phyloP scores from a whole-genome alignment of 2,888 invertebrate genomes.

The Mesorhabditis belari region DNA sequence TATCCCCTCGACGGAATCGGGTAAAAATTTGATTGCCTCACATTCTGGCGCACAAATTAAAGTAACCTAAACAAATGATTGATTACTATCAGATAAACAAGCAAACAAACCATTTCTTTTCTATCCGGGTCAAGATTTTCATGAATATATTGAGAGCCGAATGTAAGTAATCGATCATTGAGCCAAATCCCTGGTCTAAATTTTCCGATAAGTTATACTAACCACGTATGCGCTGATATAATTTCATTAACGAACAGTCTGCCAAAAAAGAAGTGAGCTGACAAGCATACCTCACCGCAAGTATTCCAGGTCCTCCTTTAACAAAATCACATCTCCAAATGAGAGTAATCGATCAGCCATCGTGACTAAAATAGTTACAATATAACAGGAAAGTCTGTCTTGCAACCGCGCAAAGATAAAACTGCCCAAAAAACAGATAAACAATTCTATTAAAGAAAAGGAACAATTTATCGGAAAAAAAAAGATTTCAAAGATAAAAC shows the following conservation, averaged over 20 bases:
- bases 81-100: no score
- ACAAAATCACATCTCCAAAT: not conserved
- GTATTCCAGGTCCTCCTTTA: not conserved
- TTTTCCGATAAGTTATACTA: no score
- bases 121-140: constrained; percentile 4
- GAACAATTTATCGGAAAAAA: no score
- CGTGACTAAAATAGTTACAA: not conserved
- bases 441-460: no score
- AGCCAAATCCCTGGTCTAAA: constrained; percentile 19
- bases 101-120: not conserved
- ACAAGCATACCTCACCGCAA: not conserved
- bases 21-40: not conserved
- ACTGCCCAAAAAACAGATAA: no score
- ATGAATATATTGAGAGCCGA: constrained; percentile 20
- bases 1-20: not conserved
- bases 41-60: not conserved
- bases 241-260: no score
- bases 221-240: no score
- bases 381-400: no score
- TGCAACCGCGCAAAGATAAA: no score
- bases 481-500: no score
- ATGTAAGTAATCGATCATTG: constrained; percentile 29
- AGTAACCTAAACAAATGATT: not conserved
- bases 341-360: not conserved
- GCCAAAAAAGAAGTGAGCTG: no score